Evolutionary conservation across 2,888 invertebrate species (phyloP), one percentile per base, ranked within the genome.

Genomic region (Eupithecia vulgata): DNA sequence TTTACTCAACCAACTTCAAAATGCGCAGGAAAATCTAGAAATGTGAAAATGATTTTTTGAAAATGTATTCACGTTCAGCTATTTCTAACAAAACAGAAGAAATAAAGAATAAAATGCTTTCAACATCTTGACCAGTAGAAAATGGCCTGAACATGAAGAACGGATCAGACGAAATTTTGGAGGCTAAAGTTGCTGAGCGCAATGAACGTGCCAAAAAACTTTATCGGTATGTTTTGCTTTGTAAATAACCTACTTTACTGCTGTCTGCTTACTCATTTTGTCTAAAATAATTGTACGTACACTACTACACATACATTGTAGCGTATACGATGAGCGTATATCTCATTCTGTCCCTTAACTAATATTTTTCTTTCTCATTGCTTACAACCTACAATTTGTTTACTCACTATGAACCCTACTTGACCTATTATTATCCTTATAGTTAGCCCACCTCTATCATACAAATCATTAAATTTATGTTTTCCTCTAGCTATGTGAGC

Each of bases 131-230:
- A 92, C 88, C 87, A 89, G 87, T 87, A 82, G 76, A 93, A 89
- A 90, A 94, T 94, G 94, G 89, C 94, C 91, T 94, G 94, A 94
- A 92, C 90, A 94, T 94, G 94, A 93, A 90, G 90, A 92, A 90
- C 88, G 91, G 86, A 85, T 86, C 85, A 82, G 87, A 87, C 85
- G 94, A 93, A 85, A 86, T 87, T 88, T 88, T 89, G 83, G 93
- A 93, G 86, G 89, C 91, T 84, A 93, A 92, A 88, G 84, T 88
- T 85, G 87, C 87, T 76, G 94, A 94, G 82, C 92, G 92, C 82
- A 85, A 86, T 85, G 94, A 94, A 85, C 92, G 92, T 82, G 93
- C 94, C 80, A 94, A 91, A 85, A 95, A 94, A 87, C 87, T 94
- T 78, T 94, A 94, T 91, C 90, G 95, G 95, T 94, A 82, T 88